Percentiles rank a stretch among this genome's conserved stretches.
These are phyloP conservation scores for Athetis lepigone DNA, from an alignment of 2,888 invertebrate species.

Conservation along the genomic window DNA sequence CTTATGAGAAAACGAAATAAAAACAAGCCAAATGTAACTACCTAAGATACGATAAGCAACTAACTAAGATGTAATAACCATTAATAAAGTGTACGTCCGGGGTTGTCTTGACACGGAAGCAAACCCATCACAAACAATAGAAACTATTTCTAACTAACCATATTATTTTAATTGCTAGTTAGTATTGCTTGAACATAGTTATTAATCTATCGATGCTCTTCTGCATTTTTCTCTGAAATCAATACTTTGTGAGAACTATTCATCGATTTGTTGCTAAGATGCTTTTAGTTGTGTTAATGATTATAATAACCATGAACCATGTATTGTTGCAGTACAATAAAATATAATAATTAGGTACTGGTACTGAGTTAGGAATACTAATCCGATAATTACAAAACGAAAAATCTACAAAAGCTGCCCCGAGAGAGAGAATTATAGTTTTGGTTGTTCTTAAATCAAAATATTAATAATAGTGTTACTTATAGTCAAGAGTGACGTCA, in stretches of 20 bases:
- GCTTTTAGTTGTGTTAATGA: too few relatives aligned
- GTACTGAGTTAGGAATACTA: too few relatives aligned
- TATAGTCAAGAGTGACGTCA: too few relatives aligned
- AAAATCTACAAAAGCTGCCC: too few relatives aligned
- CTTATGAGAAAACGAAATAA: conserved; percentile 38
- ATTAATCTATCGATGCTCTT: conserved; percentile 20
- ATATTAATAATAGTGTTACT: too few relatives aligned
- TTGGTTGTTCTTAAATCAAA: too few relatives aligned
- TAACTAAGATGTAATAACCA: conserved; percentile 41
- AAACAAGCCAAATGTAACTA: conserved; percentile 9
- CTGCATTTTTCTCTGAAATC: conserved; percentile 4
- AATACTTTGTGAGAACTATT: conserved; percentile 1
- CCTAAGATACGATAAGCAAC: too few relatives aligned
- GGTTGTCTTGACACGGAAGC: conserved; percentile 70
- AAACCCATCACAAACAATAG: conserved; percentile 54
- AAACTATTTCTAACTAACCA: conserved; percentile 37
- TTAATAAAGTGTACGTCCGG: conserved; percentile 52
- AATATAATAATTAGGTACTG: too few relatives aligned
- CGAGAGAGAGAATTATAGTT: too few relatives aligned
- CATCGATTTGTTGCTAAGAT: neutral
- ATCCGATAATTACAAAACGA: too few relatives aligned
- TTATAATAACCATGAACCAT: too few relatives aligned
- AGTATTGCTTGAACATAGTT: conserved; percentile 17
- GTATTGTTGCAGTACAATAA: too few relatives aligned
- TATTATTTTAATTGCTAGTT: conserved; percentile 32